Evolutionary conservation across 2,113 vertebrate genomes (phyloP).

Genomic region (Pedionomus torquatus): DNA sequence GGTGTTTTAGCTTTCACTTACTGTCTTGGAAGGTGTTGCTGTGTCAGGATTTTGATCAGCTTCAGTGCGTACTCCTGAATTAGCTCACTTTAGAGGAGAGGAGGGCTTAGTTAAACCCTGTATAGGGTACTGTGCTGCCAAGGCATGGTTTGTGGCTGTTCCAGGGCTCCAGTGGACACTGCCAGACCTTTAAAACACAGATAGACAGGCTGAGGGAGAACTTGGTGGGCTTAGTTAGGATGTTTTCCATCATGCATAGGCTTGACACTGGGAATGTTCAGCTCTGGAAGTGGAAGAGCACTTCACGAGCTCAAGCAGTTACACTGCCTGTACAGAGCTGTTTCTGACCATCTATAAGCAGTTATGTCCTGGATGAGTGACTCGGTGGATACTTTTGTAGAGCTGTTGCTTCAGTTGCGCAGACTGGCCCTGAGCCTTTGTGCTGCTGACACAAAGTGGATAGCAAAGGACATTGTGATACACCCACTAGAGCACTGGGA

Average conservation of each 20-base stretch:
- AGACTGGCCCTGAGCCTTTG: neutral
- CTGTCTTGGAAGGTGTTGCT: neutral
- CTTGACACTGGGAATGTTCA: neutral
- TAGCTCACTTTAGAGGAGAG: neutral
- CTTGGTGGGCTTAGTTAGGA: neutral
- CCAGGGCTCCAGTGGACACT: neutral
- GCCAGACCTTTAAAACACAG: neutral
- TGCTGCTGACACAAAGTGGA: neutral
- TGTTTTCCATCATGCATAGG: neutral
- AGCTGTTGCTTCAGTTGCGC: neutral
- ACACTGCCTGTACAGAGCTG: neutral
- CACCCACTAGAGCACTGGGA: accelerated
- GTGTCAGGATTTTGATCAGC: neutral
- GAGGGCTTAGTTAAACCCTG: neutral
- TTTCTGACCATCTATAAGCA: neutral
- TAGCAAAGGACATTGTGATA: neutral
- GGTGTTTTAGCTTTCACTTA: neutral
- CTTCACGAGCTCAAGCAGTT: neutral
- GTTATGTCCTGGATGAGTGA: neutral
- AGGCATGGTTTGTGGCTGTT: neutral
- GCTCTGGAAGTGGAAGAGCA: neutral
- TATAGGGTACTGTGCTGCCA: neutral
- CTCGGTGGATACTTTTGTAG: neutral
- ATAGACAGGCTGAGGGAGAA: neutral
- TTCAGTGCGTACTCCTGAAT: neutral